phyloP scores from a whole-genome alignment of 1,140 invertebrate species.

The Atta texana region DNA sequence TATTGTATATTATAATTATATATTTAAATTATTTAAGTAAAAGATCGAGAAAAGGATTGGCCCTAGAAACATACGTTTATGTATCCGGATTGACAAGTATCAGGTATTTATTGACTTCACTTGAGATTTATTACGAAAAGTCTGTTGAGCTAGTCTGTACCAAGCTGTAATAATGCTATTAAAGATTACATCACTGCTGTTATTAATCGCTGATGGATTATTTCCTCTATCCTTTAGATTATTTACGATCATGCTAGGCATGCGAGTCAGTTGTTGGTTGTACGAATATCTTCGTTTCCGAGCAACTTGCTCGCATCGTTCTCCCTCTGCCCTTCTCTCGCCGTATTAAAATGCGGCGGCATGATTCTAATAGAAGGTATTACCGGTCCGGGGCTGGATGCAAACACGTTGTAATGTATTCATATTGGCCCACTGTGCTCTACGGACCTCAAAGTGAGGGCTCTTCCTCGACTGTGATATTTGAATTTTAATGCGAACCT shows the following conservation, averaged over 20 bases:
- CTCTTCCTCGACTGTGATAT: constrained; percentile 74
- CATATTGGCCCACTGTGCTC: constrained; percentile 78
- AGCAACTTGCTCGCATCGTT: constrained; percentile 44
- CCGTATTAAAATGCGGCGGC: constrained; percentile 80
- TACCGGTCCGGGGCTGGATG: constrained; percentile 75
- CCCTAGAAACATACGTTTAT: neutral
- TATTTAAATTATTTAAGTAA: neutral
- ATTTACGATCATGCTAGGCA: constrained; percentile 7
- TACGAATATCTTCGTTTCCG: constrained; percentile 33
- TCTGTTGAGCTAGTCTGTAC: neutral
- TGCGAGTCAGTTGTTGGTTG: constrained; percentile 3
- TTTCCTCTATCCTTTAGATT: constrained; percentile 7
- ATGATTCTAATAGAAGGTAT: constrained; percentile 83
- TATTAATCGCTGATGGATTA: constrained; percentile 23
- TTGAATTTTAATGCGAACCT: constrained; percentile 80
- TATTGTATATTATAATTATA: neutral
- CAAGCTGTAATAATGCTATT: neutral
- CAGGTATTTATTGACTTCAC: neutral
- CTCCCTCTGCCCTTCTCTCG: constrained; percentile 3
- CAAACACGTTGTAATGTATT: constrained; percentile 82
- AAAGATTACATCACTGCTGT: neutral
- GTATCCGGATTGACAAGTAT: neutral
- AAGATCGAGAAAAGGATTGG: too few relatives aligned
- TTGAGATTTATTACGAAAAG: neutral
- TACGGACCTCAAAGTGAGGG: constrained; percentile 75